Evolutionary conservation across 2,113 vertebrate species (phyloP).

Genomic region (Symphodus melops): DNA sequence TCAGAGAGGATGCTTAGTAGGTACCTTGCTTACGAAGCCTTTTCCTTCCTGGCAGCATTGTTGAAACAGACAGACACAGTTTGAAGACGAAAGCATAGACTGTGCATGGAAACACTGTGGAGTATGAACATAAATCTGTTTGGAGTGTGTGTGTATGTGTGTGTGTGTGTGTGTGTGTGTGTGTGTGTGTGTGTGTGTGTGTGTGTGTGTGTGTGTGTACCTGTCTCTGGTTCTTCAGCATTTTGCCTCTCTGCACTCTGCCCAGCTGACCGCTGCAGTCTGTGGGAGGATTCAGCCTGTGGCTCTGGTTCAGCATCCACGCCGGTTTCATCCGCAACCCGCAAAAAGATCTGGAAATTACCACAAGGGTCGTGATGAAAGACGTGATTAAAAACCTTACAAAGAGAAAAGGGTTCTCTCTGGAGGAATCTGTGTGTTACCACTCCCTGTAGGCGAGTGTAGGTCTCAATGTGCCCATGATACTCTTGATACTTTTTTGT

Average conservation of each 20-base stretch:
- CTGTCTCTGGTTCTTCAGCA: constrained; percentile 57
- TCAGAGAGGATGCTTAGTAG: neutral
- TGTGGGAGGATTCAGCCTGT: constrained; percentile 9
- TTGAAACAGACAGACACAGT: constrained; percentile 58
- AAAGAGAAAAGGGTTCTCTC: neutral
- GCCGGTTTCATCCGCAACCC: constrained; percentile 81
- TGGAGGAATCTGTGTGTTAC: neutral
- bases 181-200: constrained; percentile 4
- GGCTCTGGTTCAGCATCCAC: constrained; percentile 67
- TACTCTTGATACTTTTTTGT: too few species aligned
- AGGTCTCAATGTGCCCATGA: too few species aligned
- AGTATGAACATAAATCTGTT: constrained; percentile 1
- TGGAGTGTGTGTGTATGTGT: neutral
- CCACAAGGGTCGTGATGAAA: neutral
- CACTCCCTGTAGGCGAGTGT: too few species aligned
- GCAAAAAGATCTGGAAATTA: constrained; percentile 88
- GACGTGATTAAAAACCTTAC: neutral
- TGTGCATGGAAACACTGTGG: constrained; percentile 8
- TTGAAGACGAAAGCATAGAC: constrained; percentile 16
- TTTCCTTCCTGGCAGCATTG: constrained; percentile 79
- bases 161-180: neutral
- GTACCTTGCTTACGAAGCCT: constrained; percentile 75
- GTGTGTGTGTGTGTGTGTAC: constrained; percentile 39
- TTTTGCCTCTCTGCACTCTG: constrained; percentile 41
- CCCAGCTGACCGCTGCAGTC: constrained; percentile 28